These are phyloP conservation scores for Wasmannia auropunctata DNA, from an alignment of 1,140 invertebrate genomes.

Conservation along the genomic window DNA sequence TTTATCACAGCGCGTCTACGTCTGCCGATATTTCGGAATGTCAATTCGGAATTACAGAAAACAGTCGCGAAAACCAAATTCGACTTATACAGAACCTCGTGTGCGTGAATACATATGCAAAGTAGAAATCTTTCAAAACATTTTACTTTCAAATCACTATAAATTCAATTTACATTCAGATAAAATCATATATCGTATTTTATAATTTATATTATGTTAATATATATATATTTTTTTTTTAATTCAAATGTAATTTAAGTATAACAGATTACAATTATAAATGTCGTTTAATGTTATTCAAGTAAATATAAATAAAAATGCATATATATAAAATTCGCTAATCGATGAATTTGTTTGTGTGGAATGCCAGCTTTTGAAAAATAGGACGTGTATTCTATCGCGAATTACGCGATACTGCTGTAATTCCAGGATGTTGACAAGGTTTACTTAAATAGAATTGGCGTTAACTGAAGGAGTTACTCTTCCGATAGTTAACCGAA, in stretches of 20 bases:
- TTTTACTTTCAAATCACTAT: background rate
- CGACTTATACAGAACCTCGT: background rate
- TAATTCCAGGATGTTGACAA: background rate
- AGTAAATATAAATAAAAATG: background rate
- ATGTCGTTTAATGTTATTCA: background rate
- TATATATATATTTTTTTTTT: background rate
- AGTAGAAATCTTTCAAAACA: background rate
- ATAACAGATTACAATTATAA: background rate
- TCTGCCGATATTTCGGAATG: background rate
- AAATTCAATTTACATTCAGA: background rate
- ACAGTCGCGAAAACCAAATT: background rate
- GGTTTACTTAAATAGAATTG: background rate
- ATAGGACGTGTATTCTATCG: background rate
- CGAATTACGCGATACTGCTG: background rate
- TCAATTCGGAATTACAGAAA: background rate
- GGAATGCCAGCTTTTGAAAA: background rate
- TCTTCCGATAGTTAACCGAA: background rate
- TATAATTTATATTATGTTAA: background rate
- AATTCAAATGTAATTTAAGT: background rate
- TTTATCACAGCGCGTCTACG: slow-evolving; percentile 2
- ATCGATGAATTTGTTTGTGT: background rate
- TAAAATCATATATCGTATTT: background rate
- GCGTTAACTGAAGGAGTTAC: background rate
- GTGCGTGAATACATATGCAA: too few species aligned
- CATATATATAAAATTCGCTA: background rate